Conservation (phyloP, 2,888 invertebrate species). For the Amphipyra tragopoginis region DNA sequence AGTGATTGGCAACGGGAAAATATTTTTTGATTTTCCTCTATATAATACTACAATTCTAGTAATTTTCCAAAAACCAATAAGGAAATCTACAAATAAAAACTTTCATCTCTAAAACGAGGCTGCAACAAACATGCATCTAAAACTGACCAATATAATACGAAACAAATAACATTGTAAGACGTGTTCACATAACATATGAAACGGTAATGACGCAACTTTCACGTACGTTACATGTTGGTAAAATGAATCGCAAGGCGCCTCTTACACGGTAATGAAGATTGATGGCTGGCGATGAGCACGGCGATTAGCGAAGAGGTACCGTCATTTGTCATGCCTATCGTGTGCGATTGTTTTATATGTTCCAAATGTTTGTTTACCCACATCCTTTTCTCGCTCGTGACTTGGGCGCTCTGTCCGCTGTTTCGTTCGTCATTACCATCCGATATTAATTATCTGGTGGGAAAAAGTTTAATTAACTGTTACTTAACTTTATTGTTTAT, state of each 20-base stretch:
- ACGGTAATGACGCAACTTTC: conserved; percentile 85
- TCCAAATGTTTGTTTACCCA: conserved; percentile 34
- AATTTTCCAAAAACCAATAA: neutral
- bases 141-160: conserved; percentile 43
- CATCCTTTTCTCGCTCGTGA: conserved; percentile 4
- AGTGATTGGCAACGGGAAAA: conserved; percentile 11
- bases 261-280: conserved; percentile 87
- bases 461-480: neutral
- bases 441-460: neutral
- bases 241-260: conserved; percentile 82
- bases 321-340: conserved; percentile 67
- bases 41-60: neutral
- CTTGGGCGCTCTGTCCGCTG: neutral
- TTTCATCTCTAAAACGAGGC: neutral
- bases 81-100: conserved; percentile 9
- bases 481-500: too few relatives aligned
- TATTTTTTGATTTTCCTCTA: neutral
- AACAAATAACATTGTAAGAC: conserved; percentile 53
- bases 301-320: conserved; percentile 72
- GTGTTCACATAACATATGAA: conserved; percentile 63
- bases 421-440: neutral
- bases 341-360: conserved; percentile 54
- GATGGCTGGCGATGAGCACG: conserved; percentile 77
- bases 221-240: conserved; percentile 76
- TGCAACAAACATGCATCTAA: conserved; percentile 6